Evolutionary conservation across 30 jellyfish, hydroid and myxozoan species (phyloP), one percentile per base, ranked within the genome.

Genomic region (Chrysaora quinquecirrha): DNA sequence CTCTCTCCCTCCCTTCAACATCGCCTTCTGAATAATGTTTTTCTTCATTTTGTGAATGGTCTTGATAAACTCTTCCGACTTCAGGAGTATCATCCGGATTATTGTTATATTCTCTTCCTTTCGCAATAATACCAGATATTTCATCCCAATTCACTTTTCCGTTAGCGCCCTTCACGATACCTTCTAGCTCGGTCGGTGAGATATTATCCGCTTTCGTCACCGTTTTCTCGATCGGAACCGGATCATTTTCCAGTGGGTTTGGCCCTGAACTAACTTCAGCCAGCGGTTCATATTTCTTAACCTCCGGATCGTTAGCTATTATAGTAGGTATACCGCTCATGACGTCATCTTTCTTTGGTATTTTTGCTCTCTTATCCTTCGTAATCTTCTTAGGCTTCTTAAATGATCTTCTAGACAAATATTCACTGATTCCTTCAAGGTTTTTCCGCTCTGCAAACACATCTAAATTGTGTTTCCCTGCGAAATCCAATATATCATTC

Each of bases 391-490:
- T 34, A 34, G 16, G n/a, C 76, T 20, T 48, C 63, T 24, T 29
- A 25, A 3, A 20, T 19, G 24, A 52, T 10, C 92, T 32, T 25
- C 69, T 82, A 4, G 92, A 48, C 35, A 82, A 34, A 33, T 82
- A 82, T 31, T 82, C 92, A n/a, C 63, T 34, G 21, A 82, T 71
- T 0, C 92, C 92, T 43, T 82, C 75, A n/a, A 82, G 23, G 43
- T 82, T 68, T 33, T 61, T 71, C n/a, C 75, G 30, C 75, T 82
- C 92, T 48, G 92, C 92, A 70, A 67, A 82, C 2, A 82, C 92
- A 38, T 82, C 92, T 79, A 82, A 48, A 70, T 82, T 54, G 33
- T 82, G 78, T 64, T 82, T 82, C 33, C 92, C 92, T 7, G 92
- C 92, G 35, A 82, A 82, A 33, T 71, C 67, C 56, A 82, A 30